Percentiles rank a stretch among this genome's conserved stretches.
Conservation (phyloP, 1,140 invertebrate species). For the Pissodes strobi region DNA sequence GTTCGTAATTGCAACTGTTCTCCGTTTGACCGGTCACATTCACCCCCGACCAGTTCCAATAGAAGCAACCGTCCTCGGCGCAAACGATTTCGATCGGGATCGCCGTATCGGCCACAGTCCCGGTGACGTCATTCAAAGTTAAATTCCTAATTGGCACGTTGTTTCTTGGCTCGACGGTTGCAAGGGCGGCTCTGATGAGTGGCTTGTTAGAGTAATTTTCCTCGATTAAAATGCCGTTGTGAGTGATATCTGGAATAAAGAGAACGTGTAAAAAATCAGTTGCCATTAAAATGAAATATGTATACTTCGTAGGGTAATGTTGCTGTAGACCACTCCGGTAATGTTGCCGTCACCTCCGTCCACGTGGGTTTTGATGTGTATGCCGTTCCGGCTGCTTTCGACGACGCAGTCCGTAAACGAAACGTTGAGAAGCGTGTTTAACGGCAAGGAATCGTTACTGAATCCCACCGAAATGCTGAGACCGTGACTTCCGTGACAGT, state of each 20-base stretch:
- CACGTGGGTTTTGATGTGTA: conserved; percentile 8
- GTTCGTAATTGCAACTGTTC: conserved; percentile 16
- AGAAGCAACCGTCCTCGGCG: conserved; percentile 14
- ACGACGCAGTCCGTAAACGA: not conserved
- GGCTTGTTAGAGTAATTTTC: conserved; percentile 7
- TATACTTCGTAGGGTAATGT: not conserved
- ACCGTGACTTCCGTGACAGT: conserved; percentile 4
- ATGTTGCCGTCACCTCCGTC: not conserved
- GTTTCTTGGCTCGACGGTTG: not conserved
- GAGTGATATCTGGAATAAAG: not conserved
- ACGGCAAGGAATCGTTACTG: not conserved
- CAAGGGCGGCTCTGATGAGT: not conserved
- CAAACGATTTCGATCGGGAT: conserved; percentile 14
- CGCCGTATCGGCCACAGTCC: not conserved
- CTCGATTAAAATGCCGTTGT: conserved; percentile 9
- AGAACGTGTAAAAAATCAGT: not conserved
- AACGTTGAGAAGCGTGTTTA: not conserved
- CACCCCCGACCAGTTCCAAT: conserved; percentile 8
- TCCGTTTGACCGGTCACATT: not conserved
- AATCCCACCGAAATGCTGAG: conserved; percentile 9
- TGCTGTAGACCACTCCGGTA: not conserved
- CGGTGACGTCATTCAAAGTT: not conserved
- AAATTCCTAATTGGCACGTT: conserved; percentile 10
- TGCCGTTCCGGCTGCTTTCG: not conserved
- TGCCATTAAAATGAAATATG: not conserved